Base-by-base conservation (phyloP, 2,888 invertebrate species). In the Halocaridina rubra region DNA sequence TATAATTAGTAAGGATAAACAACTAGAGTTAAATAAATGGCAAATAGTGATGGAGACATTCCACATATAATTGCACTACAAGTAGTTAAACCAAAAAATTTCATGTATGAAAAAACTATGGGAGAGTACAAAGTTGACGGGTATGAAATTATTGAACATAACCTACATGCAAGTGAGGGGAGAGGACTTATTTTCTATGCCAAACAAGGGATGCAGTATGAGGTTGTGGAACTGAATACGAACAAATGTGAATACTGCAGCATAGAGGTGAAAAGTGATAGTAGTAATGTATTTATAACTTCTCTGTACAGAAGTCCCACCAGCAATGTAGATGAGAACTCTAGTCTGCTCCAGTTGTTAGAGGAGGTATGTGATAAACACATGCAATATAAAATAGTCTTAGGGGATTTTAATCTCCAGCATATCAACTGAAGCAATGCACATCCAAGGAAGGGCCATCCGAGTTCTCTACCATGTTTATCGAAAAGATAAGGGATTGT, bases 41-140 rank as follows among this genome's bases (percentile, higher is more conserved):
- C 27, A 33, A 39, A 72, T 33, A 39, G 19, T 72, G n/a, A 69
- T 69, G 69, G 69, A 69, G 16, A 69, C 69, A 69, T 30, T 24
- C 69, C 69, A 27, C 72, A 72, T n/a, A 72, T 33, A 7, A 72
- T 72, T 72, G 33, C 53, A 13, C 10, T 46, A 53, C 75, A 75
- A 53, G 75, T 53, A 75, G 53, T 75, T 19, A 75, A 75, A 75
- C 46, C 46, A 75, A 75, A 75, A 75, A 29, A 71, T 0, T 32
- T 19, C 29, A 24, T n/a, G n/a, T n/a, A n/a, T n/a, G n/a, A n/a
- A n/a, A 46, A 46, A 46, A 13, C 53, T 13, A n/a, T n/a, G 10
- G 16, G 16, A n/a, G 53, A 46, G 53, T 46, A 46, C 53, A 46
- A 46, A 46, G 16, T 46, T 13, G 53, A 46, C 16, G 53, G 53